Evolutionary conservation across 2,888 invertebrate genomes (phyloP).

Genomic region (Sepioteuthis lessoniana): DNA sequence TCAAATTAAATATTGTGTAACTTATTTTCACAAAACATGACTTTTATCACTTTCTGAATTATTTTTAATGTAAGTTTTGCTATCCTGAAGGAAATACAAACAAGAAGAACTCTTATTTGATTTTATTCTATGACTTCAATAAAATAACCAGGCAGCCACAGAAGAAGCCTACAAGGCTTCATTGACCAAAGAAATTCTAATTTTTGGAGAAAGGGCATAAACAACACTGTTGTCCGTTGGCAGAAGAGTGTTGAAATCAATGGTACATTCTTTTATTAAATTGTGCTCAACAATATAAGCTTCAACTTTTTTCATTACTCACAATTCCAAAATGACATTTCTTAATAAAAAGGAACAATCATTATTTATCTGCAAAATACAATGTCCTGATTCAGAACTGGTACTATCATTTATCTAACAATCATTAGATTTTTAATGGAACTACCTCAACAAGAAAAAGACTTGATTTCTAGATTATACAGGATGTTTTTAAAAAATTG

Average conservation of each 20-base stretch:
- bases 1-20: no score
- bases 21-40: no score
- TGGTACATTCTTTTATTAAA: neutral
- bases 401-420: no score
- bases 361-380: no score
- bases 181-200: neutral
- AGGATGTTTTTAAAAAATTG: no score
- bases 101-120: neutral
- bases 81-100: neutral
- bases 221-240: neutral
- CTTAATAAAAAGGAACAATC: no score
- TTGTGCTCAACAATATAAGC: neutral
- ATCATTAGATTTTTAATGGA: no score
- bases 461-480: no score
- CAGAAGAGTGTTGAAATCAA: neutral
- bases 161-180: neutral
- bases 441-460: no score
- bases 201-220: neutral
- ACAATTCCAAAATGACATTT: no score
- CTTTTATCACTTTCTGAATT: neutral
- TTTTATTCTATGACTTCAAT: neutral
- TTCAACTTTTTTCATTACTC: no score
- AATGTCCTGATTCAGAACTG: no score
- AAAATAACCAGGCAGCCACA: neutral
- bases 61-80: neutral